Evolutionary conservation across 2,888 invertebrate genomes (phyloP), one percentile per base, ranked within the genome.

Genomic region (Phengaris alcon): DNA sequence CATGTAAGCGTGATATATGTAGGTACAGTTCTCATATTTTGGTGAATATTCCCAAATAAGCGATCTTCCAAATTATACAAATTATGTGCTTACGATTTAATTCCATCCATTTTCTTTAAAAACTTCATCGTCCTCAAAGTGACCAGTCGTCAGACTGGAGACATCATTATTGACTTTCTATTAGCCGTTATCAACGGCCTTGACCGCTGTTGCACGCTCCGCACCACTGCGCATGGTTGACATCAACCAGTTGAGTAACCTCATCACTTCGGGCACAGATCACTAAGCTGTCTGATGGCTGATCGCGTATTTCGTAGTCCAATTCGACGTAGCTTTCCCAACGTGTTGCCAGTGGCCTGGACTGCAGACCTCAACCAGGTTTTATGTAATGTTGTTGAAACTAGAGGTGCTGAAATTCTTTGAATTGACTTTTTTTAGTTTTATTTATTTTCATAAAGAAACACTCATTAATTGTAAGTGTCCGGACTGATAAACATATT

Each of bases 361-460:
- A 35, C 91, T 90, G 86, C 90, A 82, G 84, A 85, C 85, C 86
- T 86, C 87, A 84, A 88, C 87, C 87, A 88, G 87, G 84, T 86
- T 91, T 92, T 90, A 91, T 91, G 88, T 91, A 93, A 93, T 89
- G 88, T 90, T 92, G 88, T 90, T 83, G 91, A 92, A 91, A 92
- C 88, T 85, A 88, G 89, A 88, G 86, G 86, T 87, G 88, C 80
- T 80, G 81, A 80, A 82, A 81, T 81, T 35, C 35, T 35, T 35
- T 35, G 4, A 35, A 3, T 35, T 35, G 4, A 35, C 3, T 35
- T 3, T 35, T 35, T 35, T 35, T 35, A 35, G 35, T 3, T 35
- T 35, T 35, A 35, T 35, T 2, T 35, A 35, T 35, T 35, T 35
- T 2, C 35, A 3, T 35, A 35, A 3, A 35, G 35, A 35, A 35